These are phyloP conservation scores for Tribolium freemani DNA, from an alignment of 2,888 invertebrate species.

Conservation along the genomic window DNA sequence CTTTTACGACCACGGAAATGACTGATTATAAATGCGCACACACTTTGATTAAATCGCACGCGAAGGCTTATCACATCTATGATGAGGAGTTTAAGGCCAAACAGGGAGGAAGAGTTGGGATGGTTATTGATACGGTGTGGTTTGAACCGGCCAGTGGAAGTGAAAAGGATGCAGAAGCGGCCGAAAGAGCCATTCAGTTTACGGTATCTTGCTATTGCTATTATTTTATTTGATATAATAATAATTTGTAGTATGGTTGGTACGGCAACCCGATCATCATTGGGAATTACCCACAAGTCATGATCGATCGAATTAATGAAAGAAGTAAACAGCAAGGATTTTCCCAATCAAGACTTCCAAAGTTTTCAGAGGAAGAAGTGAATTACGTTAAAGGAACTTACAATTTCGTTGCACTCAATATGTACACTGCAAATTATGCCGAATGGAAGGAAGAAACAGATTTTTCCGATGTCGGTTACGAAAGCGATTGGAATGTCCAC, in stretches of 20 bases:
- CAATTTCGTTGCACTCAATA: constrained; percentile 84
- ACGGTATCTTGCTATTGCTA: constrained; percentile 60
- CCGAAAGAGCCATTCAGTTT: constrained; percentile 71
- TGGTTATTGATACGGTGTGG: constrained; percentile 74
- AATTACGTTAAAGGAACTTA: constrained; percentile 73
- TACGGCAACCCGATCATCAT: constrained; percentile 73
- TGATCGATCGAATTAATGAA: constrained; percentile 73
- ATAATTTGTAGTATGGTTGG: constrained; percentile 46
- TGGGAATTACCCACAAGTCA: constrained; percentile 77
- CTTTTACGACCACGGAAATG: constrained; percentile 58
- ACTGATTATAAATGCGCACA: constrained; percentile 77
- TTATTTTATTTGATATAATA: constrained; percentile 26
- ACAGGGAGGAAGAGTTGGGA: constrained; percentile 68
- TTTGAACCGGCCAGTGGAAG: constrained; percentile 73
- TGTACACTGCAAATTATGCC: constrained; percentile 76
- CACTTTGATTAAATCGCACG: constrained; percentile 77
- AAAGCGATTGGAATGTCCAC: constrained; percentile 10
- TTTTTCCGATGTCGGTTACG: neutral
- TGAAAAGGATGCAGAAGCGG: constrained; percentile 72
- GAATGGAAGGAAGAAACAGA: constrained; percentile 17
- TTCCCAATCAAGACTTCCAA: constrained; percentile 74
- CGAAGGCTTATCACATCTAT: constrained; percentile 76
- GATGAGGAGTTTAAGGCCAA: constrained; percentile 71
- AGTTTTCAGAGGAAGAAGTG: constrained; percentile 74
- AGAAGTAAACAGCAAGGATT: constrained; percentile 69